Conservation (phyloP, 2,888 invertebrate genomes). For the Tribolium freemani region DNA sequence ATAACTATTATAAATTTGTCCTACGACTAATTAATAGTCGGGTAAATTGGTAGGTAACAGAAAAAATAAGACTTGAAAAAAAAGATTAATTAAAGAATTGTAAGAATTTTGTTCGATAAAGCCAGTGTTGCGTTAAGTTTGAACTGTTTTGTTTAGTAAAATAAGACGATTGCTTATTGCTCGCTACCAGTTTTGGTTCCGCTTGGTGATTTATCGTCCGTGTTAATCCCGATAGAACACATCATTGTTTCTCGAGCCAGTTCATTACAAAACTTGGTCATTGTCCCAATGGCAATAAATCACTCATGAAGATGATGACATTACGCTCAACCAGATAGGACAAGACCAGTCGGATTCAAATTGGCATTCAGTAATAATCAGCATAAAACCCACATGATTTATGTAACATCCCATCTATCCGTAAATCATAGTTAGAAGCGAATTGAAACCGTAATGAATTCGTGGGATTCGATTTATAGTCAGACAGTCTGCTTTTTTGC, state of each 20-base stretch:
- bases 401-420: constrained; percentile 31
- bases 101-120: neutral
- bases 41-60: too few relatives aligned
- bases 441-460: constrained; percentile 44
- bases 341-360: constrained; percentile 32
- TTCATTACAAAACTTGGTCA: constrained; percentile 35
- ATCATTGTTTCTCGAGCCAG: constrained; percentile 26
- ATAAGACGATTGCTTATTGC: neutral
- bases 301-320: constrained; percentile 34
- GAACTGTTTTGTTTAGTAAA: neutral
- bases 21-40: too few relatives aligned
- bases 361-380: constrained; percentile 38
- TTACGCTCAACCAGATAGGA: constrained; percentile 26
- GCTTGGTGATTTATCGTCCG: constrained; percentile 13
- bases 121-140: neutral
- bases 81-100: neutral
- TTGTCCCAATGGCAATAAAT: constrained; percentile 36
- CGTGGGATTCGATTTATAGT: constrained; percentile 44
- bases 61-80: too few relatives aligned
- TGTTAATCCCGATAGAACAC: constrained; percentile 27
- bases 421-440: constrained; percentile 41
- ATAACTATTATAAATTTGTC: too few relatives aligned
- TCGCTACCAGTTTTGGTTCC: constrained; percentile 8
- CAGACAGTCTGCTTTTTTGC: constrained; percentile 27
- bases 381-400: constrained; percentile 40